These are phyloP conservation scores for Toxotes lorentzi DNA, from an alignment of 2,797 vertebrate species.

Conservation along the genomic window DNA sequence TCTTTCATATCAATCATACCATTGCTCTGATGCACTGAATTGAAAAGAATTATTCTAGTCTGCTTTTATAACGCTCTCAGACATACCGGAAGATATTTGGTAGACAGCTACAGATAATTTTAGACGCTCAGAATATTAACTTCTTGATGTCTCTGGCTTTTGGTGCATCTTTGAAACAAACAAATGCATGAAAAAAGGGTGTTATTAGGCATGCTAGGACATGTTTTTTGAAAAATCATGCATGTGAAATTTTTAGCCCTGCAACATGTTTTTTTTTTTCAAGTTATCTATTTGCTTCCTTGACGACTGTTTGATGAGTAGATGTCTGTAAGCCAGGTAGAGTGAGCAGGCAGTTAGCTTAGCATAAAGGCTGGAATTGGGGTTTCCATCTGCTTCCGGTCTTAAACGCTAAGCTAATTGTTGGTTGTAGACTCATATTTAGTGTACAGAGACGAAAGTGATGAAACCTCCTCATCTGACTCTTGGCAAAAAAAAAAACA, in stretches of 20 bases:
- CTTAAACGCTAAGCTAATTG: not conserved
- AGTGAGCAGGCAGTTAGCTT: not conserved
- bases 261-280: not conserved
- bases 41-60: constrained; percentile 10
- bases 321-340: not conserved
- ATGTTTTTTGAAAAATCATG: not conserved
- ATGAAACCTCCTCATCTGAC: too few species aligned
- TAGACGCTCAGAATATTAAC: constrained; percentile 14
- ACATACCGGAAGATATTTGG: constrained; percentile 9
- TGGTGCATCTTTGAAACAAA: constrained; percentile 5
- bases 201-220: not conserved
- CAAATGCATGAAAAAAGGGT: not conserved
- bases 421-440: not conserved
- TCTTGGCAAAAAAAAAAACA: not conserved
- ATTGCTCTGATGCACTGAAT: constrained; percentile 11
- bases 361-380: not conserved
- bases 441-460: too few species aligned
- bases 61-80: constrained; percentile 19
- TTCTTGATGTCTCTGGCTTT: not conserved
- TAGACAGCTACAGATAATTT: constrained; percentile 14
- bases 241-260: not conserved
- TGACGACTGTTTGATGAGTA: not conserved
- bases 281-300: not conserved
- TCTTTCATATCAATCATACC: constrained; percentile 42
- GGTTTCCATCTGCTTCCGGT: too few species aligned